A percentile compares a stretch with the other conserved stretches of the same genome.
Conservation (phyloP, 2,888 invertebrate genomes). For the Noctua comes region DNA sequence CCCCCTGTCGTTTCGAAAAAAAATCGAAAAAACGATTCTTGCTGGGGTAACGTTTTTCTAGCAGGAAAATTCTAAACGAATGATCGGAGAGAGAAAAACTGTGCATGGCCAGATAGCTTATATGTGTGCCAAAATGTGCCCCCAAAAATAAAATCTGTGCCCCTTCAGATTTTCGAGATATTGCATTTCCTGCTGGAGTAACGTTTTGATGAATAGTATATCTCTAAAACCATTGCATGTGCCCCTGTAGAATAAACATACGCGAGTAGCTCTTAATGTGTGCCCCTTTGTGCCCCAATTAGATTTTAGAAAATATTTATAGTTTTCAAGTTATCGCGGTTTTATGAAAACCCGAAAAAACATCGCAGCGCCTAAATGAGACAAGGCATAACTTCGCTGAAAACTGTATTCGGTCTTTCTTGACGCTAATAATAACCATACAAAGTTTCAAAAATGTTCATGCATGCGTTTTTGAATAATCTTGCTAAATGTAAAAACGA, state of each 20-base stretch:
- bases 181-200: neutral
- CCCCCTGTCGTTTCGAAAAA: no score
- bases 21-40: neutral
- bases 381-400: no score
- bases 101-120: no score
- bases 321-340: no score
- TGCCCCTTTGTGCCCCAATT: neutral
- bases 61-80: neutral
- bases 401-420: no score
- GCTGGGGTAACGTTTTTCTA: neutral
- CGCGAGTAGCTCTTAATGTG: neutral
- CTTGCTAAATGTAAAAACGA: no score
- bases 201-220: neutral
- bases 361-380: no score
- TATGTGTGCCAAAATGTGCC: neutral
- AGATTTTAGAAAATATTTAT: neutral
- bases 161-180: slow-evolving; percentile 3
- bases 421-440: no score
- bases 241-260: neutral
- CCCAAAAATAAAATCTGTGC: slow-evolving; percentile 1
- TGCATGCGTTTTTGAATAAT: no score
- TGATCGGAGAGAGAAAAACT: neutral
- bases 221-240: neutral
- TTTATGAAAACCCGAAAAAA: no score
- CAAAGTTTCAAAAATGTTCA: no score